Conservation (phyloP, 1,140 invertebrate genomes). For the Penaeus japonicus region DNA sequence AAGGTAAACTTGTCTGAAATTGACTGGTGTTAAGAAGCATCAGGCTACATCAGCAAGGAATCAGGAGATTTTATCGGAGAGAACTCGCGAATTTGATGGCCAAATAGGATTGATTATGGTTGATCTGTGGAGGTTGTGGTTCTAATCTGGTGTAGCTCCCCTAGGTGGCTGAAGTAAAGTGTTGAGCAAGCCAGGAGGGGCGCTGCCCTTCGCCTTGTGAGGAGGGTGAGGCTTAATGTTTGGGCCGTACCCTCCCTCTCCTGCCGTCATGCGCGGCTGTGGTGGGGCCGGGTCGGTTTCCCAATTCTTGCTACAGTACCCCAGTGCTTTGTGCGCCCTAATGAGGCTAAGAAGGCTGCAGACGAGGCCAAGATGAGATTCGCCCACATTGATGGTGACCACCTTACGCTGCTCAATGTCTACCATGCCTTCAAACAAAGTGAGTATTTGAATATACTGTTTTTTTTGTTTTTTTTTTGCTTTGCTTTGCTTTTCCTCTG, state of each 20-base stretch:
- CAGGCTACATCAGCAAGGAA: constrained; percentile 18
- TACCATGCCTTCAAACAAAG: constrained; percentile 99
- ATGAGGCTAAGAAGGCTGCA: constrained; percentile 98
- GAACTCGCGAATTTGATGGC: constrained; percentile 20
- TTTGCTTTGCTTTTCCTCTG: neutral
- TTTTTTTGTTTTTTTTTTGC: neutral
- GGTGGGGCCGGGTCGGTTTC: constrained; percentile 58
- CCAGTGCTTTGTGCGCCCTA: constrained; percentile 98
- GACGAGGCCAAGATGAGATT: constrained; percentile 99
- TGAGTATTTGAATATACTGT: constrained; percentile 70
- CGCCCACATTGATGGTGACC: constrained; percentile 99
- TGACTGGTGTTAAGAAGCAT: constrained; percentile 6
- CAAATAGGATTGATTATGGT: constrained; percentile 31
- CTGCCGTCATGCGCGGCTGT: constrained; percentile 49
- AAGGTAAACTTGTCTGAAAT: neutral
- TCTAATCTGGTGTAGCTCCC: constrained; percentile 54
- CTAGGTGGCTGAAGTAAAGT: constrained; percentile 56
- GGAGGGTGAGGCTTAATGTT: constrained; percentile 57
- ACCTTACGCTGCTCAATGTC: constrained; percentile 92
- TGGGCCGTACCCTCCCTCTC: constrained; percentile 59
- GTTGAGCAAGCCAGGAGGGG: constrained; percentile 53
- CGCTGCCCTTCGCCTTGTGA: constrained; percentile 49
- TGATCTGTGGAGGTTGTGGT: constrained; percentile 39
- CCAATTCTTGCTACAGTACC: constrained; percentile 77
- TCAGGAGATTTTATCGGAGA: constrained; percentile 9